Percentiles rank a stretch among this genome's conserved stretches.
phyloP scores from a whole-genome alignment of 2,888 invertebrate genomes.

The Plusia festucae region DNA sequence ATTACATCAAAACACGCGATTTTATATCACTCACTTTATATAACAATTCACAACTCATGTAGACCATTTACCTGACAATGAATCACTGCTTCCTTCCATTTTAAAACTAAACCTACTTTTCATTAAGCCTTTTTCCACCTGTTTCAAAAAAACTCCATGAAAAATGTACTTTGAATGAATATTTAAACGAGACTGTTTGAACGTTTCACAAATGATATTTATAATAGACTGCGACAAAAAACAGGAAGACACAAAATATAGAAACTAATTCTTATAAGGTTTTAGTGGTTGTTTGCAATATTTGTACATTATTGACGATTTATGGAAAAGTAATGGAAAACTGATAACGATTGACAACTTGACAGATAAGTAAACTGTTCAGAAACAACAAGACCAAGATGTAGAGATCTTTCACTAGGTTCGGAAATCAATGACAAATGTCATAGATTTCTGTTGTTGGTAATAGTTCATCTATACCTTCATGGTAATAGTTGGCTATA shows the following conservation, averaged over 20 bases:
- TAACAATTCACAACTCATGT: constrained; percentile 25
- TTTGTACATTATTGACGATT: constrained; percentile 46
- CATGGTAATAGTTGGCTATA: too few species aligned
- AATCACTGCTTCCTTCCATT: constrained; percentile 84
- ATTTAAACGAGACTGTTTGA: constrained; percentile 25
- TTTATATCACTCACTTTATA: constrained; percentile 34
- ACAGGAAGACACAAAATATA: not conserved
- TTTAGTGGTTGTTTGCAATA: constrained; percentile 27
- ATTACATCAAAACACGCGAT: constrained; percentile 55
- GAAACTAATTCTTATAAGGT: constrained; percentile 16
- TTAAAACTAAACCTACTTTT: constrained; percentile 55
- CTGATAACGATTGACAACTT: constrained; percentile 55
- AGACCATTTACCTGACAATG: constrained; percentile 76
- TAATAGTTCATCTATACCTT: too few species aligned
- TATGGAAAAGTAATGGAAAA: constrained; percentile 33
- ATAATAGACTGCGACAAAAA: constrained; percentile 2
- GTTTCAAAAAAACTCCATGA: constrained; percentile 39
- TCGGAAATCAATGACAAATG: constrained; percentile 32
- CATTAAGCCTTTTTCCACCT: constrained; percentile 39
- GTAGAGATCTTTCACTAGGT: constrained; percentile 11
- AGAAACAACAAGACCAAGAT: constrained; percentile 9
- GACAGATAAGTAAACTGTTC: constrained; percentile 20
- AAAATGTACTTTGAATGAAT: constrained; percentile 33
- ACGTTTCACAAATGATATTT: constrained; percentile 14
- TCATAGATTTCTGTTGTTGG: too few species aligned